A percentile compares a stretch with the other conserved stretches of the same genome.
Evolutionary conservation across 2,888 invertebrate genomes (phyloP).

Genomic region (Agonopterix arenella): DNA sequence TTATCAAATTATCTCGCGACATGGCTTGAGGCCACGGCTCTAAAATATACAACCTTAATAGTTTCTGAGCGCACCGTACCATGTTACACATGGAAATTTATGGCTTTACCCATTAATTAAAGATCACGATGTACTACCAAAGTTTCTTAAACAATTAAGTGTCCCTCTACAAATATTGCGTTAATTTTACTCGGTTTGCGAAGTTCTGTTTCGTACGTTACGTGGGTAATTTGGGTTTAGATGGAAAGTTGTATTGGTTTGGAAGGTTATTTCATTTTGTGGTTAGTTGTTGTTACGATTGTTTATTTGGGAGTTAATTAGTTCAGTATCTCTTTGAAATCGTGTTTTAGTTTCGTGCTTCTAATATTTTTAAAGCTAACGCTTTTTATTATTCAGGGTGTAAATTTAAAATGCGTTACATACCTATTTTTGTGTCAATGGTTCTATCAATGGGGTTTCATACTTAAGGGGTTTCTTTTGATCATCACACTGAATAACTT

Average conservation of each 20-base stretch:
- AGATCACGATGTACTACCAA: slow-evolving; percentile 32
- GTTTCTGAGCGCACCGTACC: slow-evolving; percentile 29
- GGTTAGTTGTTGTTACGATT: no score
- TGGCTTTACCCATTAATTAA: slow-evolving; percentile 49
- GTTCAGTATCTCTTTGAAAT: no score
- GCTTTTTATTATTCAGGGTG: no score
- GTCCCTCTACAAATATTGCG: slow-evolving; percentile 31
- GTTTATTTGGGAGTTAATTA: no score
- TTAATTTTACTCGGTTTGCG: slow-evolving; percentile 16
- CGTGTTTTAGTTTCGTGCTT: no score
- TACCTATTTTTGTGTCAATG: no score
- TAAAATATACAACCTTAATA: slow-evolving; percentile 35
- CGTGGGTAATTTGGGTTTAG: slow-evolving; percentile 23
- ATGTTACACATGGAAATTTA: slow-evolving; percentile 45
- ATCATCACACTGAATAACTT: no score
- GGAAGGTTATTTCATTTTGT: not conserved
- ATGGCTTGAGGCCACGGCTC: slow-evolving; percentile 24
- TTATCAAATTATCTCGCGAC: slow-evolving; percentile 45
- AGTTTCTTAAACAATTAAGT: slow-evolving; percentile 46
- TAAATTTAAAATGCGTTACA: no score
- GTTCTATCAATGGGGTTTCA: no score
- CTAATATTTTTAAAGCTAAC: no score
- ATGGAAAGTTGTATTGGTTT: slow-evolving; percentile 8
- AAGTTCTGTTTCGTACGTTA: slow-evolving; percentile 21
- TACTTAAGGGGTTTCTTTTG: no score